Base-by-base conservation (phyloP, 2,113 vertebrate genomes). In the Martes martes region DNA sequence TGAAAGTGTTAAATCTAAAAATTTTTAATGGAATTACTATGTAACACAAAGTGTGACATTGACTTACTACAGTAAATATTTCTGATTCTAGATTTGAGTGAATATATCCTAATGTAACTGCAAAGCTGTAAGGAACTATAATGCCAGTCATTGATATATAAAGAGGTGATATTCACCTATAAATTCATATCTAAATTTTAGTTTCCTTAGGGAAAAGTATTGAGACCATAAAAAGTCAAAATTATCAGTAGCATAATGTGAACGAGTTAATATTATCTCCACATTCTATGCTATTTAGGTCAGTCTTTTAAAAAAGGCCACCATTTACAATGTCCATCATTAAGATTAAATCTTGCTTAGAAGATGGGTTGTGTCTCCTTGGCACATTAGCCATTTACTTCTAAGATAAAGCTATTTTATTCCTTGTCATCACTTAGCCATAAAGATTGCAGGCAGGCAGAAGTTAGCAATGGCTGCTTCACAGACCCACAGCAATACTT, bases 391-490 rank as follows among this genome's bases (percentile, higher is more conserved):
- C 96, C 96, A 92, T 94, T 97, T 98, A 97, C 96, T 97, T 97
- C 97, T 98, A 97, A 98, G 98, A 98, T 97, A 97, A 98, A 98
- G 98, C 98, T 98, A 98, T 99, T 98, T 98, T 98, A 98, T 98
- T 95, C 85, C 98, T 98, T 99, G 98, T 99, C 99, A 98, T 99
- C 98, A 98, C 98, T 98, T 95, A 98, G 97, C 98, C 98, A 98
- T 99, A 99, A 99, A 99, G 99, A 98, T 98, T 98, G 95, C 98
- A 98, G 98, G 98, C 99, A 98, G 98, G 97, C 98, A 98, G 95
- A 98, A 99, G 98, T 98, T 97, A 98, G 98, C 98, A 98, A 98
- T 98, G 99, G 98, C 97, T 98, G 97, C 98, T 98, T 99, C 98
- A 98, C 98, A 99, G 98, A 98, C 98, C 97, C 98, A 97, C 98